Evolutionary conservation across 2,888 invertebrate species (phyloP), one percentile per base, ranked within the genome.

Genomic region (Petrophora chlorosata): DNA sequence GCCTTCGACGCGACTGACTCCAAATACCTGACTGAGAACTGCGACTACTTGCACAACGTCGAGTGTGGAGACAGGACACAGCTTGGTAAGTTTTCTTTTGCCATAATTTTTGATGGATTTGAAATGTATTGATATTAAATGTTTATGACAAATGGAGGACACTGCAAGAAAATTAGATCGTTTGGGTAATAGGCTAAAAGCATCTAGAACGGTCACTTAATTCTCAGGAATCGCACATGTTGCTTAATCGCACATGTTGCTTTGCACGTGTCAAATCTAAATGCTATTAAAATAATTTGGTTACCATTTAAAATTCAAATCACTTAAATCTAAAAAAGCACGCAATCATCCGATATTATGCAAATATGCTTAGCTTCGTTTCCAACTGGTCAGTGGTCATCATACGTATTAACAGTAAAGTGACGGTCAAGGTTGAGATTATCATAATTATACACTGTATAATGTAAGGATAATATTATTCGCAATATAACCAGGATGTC

Each of bases 41-140:
- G 98, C 84, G 98, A 98, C 88, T 98, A 98, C 91, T 93, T 96
- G 65, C 97, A 98, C 92, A 97, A 97, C 69, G 97, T 98, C 32
- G 97, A 98, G 69, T 98, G 98, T 77, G 97, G 96, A 35, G 96
- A 96, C 61, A 94, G 98, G 75, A 85, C 94, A 56, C 95, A 96
- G 80, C 92, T 98, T 65, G 97, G 96, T 96, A 78, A 92, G 92
- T 80, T 19, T n/a, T n/a, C n/a, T n/a, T n/a, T n/a, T n/a, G n/a
- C n/a, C n/a, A n/a, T n/a, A n/a, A n/a, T n/a, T n/a, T n/a, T n/a
- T n/a, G n/a, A n/a, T n/a, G n/a, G n/a, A n/a, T n/a, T n/a, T n/a
- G n/a, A n/a, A n/a, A n/a, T n/a, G n/a, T n/a, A n/a, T n/a, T n/a
- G n/a, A n/a, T n/a, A n/a, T n/a, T n/a, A n/a, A n/a, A n/a, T n/a